phyloP scores from a whole-genome alignment of 2,113 vertebrate genomes.

The Ranitomeya variabilis region DNA sequence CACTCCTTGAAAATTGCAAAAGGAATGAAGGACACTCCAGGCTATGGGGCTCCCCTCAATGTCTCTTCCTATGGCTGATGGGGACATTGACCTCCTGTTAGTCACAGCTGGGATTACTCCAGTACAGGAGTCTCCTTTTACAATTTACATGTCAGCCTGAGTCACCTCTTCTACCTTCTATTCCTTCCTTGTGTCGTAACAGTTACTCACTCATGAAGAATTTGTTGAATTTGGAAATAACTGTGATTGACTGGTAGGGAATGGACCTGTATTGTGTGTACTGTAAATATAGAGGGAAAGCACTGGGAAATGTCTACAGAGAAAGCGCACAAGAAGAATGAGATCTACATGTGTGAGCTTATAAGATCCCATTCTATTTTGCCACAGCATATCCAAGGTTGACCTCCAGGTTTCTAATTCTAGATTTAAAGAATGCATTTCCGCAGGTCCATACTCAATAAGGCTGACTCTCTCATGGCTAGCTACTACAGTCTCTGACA shows the following conservation, averaged over 20 bases:
- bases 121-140: constrained; percentile 3
- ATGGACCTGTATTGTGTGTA: not conserved
- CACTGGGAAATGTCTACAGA: not conserved
- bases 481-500: too few species aligned
- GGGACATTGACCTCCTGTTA: not conserved
- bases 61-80: not conserved
- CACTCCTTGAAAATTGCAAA: not conserved
- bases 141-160: not conserved
- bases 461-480: too few species aligned
- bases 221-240: constrained; percentile 26
- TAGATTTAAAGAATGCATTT: too few species aligned
- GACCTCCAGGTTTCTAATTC: too few species aligned
- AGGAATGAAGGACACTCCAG: not conserved
- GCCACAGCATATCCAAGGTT: too few species aligned
- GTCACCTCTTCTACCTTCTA: not conserved
- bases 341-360: not conserved
- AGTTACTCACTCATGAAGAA: not conserved
- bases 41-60: too few species aligned
- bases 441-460: too few species aligned
- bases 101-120: not conserved
- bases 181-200: not conserved
- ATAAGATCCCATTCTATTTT: too few species aligned
- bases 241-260: not conserved
- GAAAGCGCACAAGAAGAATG: not conserved
- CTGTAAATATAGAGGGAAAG: not conserved